A percentile compares a stretch with the other conserved stretches of the same genome.
Conservation (phyloP, 2,888 invertebrate genomes). For the Eupithecia vulgata region DNA sequence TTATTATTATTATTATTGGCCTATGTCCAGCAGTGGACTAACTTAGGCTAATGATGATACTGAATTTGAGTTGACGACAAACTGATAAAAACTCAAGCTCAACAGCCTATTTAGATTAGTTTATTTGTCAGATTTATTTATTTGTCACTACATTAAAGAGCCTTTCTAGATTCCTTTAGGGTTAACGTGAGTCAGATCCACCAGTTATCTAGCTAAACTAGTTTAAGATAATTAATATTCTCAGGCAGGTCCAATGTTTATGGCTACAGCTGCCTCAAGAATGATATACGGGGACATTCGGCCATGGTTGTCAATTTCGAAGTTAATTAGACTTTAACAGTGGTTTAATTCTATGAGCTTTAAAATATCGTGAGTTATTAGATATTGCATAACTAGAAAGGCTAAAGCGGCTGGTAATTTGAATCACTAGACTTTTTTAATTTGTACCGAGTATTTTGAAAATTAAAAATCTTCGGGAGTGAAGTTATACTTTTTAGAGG, state of each 20-base stretch:
- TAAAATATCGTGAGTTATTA: background rate
- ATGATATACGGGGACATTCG: background rate
- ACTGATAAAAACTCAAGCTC: too few relatives aligned
- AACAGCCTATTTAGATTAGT: too few relatives aligned
- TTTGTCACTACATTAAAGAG: background rate
- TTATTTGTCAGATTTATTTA: too few relatives aligned
- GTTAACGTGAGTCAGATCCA: background rate
- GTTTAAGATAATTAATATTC: slow-evolving; percentile 18
- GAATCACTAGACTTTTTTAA: too few relatives aligned
- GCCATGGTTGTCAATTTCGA: background rate
- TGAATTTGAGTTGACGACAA: too few relatives aligned
- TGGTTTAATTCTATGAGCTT: background rate
- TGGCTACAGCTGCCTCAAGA: slow-evolving; percentile 16
- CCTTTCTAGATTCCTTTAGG: background rate
- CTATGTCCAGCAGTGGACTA: too few relatives aligned
- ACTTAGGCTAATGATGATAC: too few relatives aligned
- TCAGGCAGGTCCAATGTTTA: slow-evolving; percentile 22
- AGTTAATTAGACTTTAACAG: slow-evolving; percentile 4
- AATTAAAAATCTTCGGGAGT: too few relatives aligned
- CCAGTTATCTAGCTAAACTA: slow-evolving; percentile 4
- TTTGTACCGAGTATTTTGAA: too few relatives aligned
- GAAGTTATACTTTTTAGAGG: too few relatives aligned
- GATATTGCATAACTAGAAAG: background rate
- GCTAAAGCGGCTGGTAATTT: too few relatives aligned
- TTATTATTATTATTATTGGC: too few relatives aligned